Base-by-base conservation (phyloP, 2,888 invertebrate genomes). In the Hypomecis atomaria region DNA sequence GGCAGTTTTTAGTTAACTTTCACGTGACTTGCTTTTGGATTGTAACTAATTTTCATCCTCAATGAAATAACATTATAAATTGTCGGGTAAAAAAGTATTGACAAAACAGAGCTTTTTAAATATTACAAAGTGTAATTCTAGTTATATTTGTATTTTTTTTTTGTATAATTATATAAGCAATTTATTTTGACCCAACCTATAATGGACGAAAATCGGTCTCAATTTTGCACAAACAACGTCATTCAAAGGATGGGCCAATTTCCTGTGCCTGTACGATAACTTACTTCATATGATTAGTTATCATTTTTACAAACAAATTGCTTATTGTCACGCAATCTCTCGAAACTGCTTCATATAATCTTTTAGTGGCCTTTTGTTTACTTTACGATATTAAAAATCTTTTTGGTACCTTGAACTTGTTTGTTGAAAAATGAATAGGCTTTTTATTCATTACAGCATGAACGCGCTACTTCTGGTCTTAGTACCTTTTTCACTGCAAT, bases 241-340 rank as follows among this genome's bases (percentile, higher is more conserved):
- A 38, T 57, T 59, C 38, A 45, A 59, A 68, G 79, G 78, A 63
- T 71, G 34, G 78, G 77, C 64, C 81, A 82, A 84, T 83, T 82
- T 82, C 79, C 83, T 70, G 37, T 48, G 36, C 33, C 64, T 49
- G 45, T 52, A 52, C 6, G 64, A 62, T 74, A 73, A 33, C 38
- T 69, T 79, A 83, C 80, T 79, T 64, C 53, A 52, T 53, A 67
- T 71, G 78, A 82, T 83, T 75, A 75, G 56, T 69, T 66, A 73
- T 70, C 65, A 55, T 70, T 65, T 61, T 62, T 63, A 58, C 73
- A 66, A 61, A 65, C 71, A 75, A 77, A 82, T 80, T 61, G 73
- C 38, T n/a, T 57, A 47, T 38, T 59, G 78, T 74, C 84, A 84
- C 82, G 83, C 83, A 42, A 80, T 59, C 53, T 61, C 52, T 54